phyloP scores from a whole-genome alignment of 2,113 vertebrate species.

The Globicephala melas region DNA sequence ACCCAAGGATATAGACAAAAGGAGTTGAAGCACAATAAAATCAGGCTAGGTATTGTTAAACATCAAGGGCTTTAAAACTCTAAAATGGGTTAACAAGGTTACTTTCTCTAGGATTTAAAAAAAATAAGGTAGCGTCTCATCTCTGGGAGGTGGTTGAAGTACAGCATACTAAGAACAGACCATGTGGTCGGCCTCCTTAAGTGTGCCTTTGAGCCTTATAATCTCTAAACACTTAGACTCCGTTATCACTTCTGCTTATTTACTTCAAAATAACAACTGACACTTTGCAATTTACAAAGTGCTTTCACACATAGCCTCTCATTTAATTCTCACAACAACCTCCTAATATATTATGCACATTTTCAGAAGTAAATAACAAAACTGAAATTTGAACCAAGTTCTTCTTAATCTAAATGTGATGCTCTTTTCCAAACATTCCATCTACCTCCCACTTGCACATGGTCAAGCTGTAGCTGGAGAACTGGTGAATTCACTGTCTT shows the following conservation, averaged over 20 bases:
- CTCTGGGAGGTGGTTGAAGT: neutral
- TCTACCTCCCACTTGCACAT: neutral
- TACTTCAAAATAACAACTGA: conserved; percentile 72
- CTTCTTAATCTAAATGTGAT: neutral
- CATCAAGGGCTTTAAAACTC: neutral
- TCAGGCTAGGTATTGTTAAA: neutral
- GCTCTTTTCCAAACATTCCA: neutral
- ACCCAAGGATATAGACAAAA: neutral
- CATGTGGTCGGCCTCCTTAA: neutral
- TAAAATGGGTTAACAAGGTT: conserved; percentile 19
- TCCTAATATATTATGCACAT: conserved; percentile 48
- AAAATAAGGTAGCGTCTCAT: neutral
- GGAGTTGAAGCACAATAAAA: neutral
- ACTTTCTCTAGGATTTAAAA: neutral
- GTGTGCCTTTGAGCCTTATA: conserved; percentile 44
- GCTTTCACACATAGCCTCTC: conserved; percentile 64
- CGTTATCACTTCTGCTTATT: conserved; percentile 68
- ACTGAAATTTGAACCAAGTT: conserved; percentile 21
- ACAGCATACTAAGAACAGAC: neutral
- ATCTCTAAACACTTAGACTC: conserved; percentile 57
- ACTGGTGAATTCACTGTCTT: neutral
- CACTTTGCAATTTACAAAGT: conserved; percentile 54
- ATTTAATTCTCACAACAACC: conserved; percentile 67
- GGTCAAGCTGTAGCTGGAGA: neutral
- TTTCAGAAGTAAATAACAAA: conserved; percentile 19